Evolutionary conservation across 2,113 vertebrate species (phyloP).

Genomic region (Macrotus californicus): DNA sequence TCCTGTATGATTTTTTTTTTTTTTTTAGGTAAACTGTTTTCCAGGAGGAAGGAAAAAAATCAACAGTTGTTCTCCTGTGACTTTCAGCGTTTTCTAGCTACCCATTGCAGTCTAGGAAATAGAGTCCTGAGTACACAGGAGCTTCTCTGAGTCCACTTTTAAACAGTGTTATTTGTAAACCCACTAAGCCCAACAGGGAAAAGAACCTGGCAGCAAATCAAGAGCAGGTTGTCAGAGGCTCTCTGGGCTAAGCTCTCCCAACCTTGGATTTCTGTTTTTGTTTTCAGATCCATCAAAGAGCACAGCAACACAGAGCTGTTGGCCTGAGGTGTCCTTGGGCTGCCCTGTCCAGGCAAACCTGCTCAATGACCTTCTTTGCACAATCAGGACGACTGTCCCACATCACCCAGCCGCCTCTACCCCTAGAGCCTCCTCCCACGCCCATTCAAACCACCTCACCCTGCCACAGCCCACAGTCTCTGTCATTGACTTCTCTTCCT

Average conservation of each 20-base stretch:
- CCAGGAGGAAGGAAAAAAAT: background rate
- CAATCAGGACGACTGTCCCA: background rate
- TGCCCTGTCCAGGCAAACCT: background rate
- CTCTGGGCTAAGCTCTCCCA: background rate
- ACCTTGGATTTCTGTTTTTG: background rate
- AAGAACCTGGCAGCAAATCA: background rate
- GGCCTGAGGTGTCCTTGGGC: background rate
- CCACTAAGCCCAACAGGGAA: background rate
- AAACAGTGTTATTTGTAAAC: background rate
- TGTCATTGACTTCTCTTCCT: conserved; percentile 66
- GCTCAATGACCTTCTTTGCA: background rate
- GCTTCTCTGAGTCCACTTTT: background rate
- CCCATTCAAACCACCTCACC: background rate
- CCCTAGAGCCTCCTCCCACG: background rate
- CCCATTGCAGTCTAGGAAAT: background rate
- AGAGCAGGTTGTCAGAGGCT: background rate
- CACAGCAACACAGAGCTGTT: background rate
- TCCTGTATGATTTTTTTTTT: background rate
- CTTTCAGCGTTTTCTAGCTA: background rate
- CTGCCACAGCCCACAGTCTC: background rate
- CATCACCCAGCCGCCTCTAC: too few relatives aligned
- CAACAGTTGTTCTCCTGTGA: background rate
- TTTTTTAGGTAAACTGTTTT: background rate
- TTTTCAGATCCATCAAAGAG: background rate
- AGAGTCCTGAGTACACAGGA: background rate